Evolutionary conservation across 2,888 invertebrate species (phyloP), one percentile per base, ranked within the genome.

Genomic region (Abrostola triplasia): DNA sequence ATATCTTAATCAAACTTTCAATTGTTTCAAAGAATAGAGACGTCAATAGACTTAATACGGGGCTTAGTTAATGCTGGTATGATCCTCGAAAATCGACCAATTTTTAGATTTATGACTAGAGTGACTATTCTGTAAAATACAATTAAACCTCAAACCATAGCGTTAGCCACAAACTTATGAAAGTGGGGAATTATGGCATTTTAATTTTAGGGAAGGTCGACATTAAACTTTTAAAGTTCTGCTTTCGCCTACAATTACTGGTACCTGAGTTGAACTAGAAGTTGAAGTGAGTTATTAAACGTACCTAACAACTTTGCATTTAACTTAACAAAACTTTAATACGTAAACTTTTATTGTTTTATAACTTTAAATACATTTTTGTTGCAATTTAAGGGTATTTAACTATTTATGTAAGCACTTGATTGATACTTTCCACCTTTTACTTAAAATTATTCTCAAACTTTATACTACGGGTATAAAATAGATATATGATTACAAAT

Each of bases 231-330:
- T 47, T 7, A 5, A 24, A 47, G 44, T 47, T 47, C 44, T 47
- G 44, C 44, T 47, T 8, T 13, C 13, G 44, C 44, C 13, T 24
- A 47, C 44, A 47, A 47, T 47, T 47, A 47, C 44, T 13, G 13
- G 24, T 24, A 47, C 24, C 24, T 24, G 24, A 47, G 44, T 47
- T 47, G 13, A 47, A 13, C 44, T 13, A 47, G 44, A 24, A 47
- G 13, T 47, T 47, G 13, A 47, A 47, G 44, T 47, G 44, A 47
- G 44, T 47, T 13, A 47, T 47, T 47, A 24, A 47, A 47, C 44
- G 44, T 47, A 47, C 44, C 44, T 47, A 47, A 24, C 44, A 47
- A 47, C 44, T 47, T 47, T 9, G 24, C 13, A 47, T 47, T 47
- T 47, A 24, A 47, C 44, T 47, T 47, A 13, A 47, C 44, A 9